Evolutionary conservation across 2,113 vertebrate species (phyloP).

Genomic region (Rhodinocichla rosea): DNA sequence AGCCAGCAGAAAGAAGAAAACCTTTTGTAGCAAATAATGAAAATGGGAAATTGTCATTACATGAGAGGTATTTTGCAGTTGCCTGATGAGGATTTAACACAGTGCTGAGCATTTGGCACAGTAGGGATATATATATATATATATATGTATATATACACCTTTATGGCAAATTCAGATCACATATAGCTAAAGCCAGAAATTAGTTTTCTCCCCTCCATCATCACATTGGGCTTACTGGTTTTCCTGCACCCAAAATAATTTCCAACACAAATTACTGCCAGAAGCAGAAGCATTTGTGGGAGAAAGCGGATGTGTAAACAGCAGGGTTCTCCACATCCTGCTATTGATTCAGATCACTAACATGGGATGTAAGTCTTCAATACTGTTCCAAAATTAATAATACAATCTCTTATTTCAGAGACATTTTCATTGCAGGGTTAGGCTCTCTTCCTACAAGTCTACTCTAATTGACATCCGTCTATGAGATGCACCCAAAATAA

Average conservation of each 20-base stretch:
- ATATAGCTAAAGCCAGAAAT: neutral
- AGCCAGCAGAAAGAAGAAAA: neutral
- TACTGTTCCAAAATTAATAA: neutral
- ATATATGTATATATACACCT: neutral
- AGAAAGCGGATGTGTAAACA: neutral
- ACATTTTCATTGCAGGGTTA: neutral
- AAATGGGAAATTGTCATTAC: neutral
- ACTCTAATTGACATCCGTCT: neutral
- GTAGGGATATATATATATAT: neutral
- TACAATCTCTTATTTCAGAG: neutral
- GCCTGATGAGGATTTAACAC: neutral
- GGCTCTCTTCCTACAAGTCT: neutral
- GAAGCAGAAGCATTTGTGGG: neutral
- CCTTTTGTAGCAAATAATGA: neutral
- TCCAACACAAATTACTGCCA: neutral
- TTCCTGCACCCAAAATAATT: neutral
- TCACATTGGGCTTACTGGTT: neutral
- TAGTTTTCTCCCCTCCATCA: neutral
- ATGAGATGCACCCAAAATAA: neutral
- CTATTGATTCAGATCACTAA: neutral
- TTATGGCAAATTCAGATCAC: neutral
- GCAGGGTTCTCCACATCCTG: neutral
- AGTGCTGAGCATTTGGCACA: neutral
- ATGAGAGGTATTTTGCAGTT: neutral
- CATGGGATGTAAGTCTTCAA: neutral